Evolutionary conservation across 1,140 invertebrate species (phyloP).

Genomic region (Lepidurus arcticus): DNA sequence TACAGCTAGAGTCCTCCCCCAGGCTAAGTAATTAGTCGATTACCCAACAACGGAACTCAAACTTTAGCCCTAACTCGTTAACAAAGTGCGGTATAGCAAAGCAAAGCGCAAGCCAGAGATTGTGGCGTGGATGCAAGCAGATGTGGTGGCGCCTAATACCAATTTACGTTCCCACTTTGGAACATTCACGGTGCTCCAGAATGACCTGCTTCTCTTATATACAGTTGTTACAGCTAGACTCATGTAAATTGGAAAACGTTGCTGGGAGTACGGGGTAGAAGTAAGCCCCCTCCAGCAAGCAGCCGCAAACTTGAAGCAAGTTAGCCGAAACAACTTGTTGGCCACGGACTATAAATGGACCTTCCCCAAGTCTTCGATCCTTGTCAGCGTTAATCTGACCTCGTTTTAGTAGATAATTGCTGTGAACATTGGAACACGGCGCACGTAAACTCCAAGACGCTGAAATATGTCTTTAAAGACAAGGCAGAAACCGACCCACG

Average conservation of each 20-base stretch:
- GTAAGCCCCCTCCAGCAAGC: background rate
- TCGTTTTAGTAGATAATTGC: too few relatives aligned
- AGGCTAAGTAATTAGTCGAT: constrained; percentile 22
- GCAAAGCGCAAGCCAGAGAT: background rate
- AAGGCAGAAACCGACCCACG: background rate
- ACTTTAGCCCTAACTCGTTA: constrained; percentile 13
- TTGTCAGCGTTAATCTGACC: background rate
- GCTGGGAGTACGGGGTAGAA: too few relatives aligned
- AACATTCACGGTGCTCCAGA: background rate
- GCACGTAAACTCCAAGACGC: background rate
- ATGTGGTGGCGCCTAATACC: constrained; percentile 20
- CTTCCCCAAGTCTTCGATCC: background rate
- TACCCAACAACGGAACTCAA: constrained; percentile 10
- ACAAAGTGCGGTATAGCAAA: background rate
- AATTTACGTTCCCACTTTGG: constrained; percentile 1
- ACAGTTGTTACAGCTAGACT: background rate
- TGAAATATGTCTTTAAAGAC: background rate
- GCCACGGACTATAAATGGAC: background rate
- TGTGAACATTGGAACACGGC: too few relatives aligned
- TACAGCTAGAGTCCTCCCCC: background rate
- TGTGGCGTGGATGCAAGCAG: background rate
- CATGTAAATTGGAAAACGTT: background rate
- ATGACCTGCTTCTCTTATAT: background rate
- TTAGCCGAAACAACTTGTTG: background rate
- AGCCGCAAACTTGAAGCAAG: background rate